Evolutionary conservation across 1,140 invertebrate species (phyloP), one percentile per base, ranked within the genome.

Genomic region (Bombus vancouverensis): DNA sequence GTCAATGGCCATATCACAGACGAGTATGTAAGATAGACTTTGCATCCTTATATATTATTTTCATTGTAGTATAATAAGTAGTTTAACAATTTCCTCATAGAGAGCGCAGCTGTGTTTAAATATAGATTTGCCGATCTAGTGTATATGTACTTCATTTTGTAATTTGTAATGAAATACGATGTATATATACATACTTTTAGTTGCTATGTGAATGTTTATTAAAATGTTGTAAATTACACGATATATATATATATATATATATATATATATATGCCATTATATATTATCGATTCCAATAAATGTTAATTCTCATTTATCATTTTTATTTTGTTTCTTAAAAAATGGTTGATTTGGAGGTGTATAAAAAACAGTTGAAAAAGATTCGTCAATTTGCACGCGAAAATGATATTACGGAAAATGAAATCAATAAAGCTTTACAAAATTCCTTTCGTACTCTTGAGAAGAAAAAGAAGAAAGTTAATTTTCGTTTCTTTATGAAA

Each of bases 391-490:
- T 93, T 76, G 95, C 95, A 5, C 87, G 68, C 42, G 88, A 93
- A 39, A 92, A 93, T 86, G 88, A 93, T 47, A 93, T 96, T 62
- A 94, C 93, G 18, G 95, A 96, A 75, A 91, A 94, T 15, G 95
- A 96, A 92, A 95, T 96, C 62, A 92, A 95, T 85, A 87, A 93
- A 92, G 93, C 96, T 73, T 96, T 96, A 85, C 93, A 95, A 75
- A 93, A 96, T 74, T 95, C 95, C 70, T 94, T 96, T 53, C 83
- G 13, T 92, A 94, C 85, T 80, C 86, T 79, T 59, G 76, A 76
- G 91, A 85, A 10, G 79, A 89, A 47, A 44, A 91, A 10, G 66
- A 44, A 72, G 59, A 75, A 80, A 28, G 81, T 53, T 72, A 79
- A 66, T 86, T 77, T 47, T 57, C 88, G 1, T 62, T 89, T 10